Percentiles rank a stretch among this genome's conserved stretches.
These are phyloP conservation scores for Strongylocentrotus purpuratus DNA, from an alignment of 35 echinoderm and acorn worm species.

Conservation along the genomic window DNA sequence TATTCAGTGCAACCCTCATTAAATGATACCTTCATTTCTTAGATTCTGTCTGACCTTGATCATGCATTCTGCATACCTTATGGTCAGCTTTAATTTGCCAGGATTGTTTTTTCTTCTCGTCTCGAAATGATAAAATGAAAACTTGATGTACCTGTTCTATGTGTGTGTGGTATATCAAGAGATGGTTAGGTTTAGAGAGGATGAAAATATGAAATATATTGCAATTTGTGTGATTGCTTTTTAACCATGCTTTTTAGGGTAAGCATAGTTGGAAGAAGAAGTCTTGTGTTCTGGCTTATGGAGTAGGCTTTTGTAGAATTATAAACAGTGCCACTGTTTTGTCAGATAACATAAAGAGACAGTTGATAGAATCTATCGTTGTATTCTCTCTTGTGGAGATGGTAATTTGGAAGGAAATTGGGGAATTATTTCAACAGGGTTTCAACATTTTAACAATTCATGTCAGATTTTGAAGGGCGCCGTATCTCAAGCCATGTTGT, in stretches of 20 bases:
- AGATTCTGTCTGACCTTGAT: background rate
- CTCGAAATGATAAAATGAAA: background rate
- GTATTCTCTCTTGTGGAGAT: too few relatives aligned
- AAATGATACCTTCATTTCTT: background rate
- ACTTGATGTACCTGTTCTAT: slow-evolving; percentile 11
- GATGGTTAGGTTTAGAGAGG: background rate
- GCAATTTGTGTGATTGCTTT: background rate
- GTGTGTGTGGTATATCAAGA: background rate
- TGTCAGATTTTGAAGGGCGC: background rate
- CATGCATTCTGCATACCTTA: background rate
- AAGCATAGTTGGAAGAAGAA: background rate
- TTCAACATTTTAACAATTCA: too few relatives aligned
- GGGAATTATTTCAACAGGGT: too few relatives aligned
- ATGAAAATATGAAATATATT: background rate
- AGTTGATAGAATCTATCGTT: too few relatives aligned
- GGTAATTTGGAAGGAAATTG: too few relatives aligned
- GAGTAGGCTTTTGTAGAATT: background rate
- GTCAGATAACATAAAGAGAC: background rate
- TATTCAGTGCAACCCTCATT: background rate
- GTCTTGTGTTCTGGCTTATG: background rate
- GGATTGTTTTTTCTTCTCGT: background rate
- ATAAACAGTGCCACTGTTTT: background rate
- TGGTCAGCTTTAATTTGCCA: background rate
- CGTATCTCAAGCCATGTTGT: too few relatives aligned
- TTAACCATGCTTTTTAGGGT: background rate